A percentile compares a stretch with the other conserved stretches of the same genome.
Evolutionary conservation across 1,140 invertebrate genomes (phyloP).

Genomic region (Grapholita molesta): DNA sequence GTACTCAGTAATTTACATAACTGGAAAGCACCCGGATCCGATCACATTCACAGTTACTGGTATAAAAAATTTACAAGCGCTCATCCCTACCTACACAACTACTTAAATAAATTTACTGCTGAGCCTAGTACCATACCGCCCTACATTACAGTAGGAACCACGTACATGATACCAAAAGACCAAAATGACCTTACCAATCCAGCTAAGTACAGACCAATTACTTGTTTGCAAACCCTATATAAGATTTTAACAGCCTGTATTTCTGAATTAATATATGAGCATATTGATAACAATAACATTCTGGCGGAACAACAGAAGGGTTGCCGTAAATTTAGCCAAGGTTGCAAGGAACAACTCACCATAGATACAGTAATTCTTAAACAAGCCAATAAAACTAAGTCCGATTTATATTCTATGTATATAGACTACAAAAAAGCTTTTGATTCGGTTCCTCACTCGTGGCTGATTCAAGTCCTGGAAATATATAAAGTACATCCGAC

Average conservation of each 20-base stretch:
- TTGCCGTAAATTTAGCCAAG: no score
- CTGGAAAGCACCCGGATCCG: no score
- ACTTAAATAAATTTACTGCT: neutral
- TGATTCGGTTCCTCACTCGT: no score
- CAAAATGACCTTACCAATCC: neutral
- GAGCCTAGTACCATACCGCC: neutral
- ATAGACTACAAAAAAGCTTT: conserved; percentile 1
- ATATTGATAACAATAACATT: no score
- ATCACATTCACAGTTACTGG: conserved; percentile 10
- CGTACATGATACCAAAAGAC: neutral
- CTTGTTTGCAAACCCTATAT: neutral
- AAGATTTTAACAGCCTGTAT: conserved; percentile 7
- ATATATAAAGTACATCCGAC: neutral
- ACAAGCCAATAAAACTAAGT: neutral
- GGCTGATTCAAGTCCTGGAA: conserved; percentile 4
- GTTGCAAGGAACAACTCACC: neutral
- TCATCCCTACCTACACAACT: conserved; percentile 1
- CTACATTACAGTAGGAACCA: neutral
- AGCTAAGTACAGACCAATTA: neutral
- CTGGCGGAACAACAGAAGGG: no score
- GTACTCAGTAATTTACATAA: neutral
- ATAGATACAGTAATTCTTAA: neutral
- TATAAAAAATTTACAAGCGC: conserved; percentile 11
- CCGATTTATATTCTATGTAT: neutral
- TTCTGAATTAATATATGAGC: conserved; percentile 6